Evolutionary conservation across 2,888 invertebrate species (phyloP).

Genomic region (Cheilosia pagana): DNA sequence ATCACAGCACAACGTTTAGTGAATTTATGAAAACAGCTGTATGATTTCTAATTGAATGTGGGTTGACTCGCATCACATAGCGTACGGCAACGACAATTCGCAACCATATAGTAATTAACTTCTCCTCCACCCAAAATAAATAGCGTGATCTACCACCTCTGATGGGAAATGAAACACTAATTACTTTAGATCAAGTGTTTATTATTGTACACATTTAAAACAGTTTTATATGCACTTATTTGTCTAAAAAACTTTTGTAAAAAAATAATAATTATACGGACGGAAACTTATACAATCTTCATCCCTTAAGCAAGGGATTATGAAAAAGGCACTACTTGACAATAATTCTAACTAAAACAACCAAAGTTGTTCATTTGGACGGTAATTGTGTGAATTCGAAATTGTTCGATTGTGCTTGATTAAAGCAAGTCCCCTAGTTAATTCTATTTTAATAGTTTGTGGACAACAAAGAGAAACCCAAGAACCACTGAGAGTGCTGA

Average conservation of each 20-base stretch:
- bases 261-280: constrained; percentile 13
- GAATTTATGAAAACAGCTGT: too few species aligned
- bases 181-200: constrained; percentile 28
- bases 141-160: constrained; percentile 16
- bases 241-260: constrained; percentile 2
- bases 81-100: constrained; percentile 6
- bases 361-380: constrained; percentile 35
- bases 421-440: background rate
- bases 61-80: background rate
- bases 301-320: background rate
- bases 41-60: background rate
- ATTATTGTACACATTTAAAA: constrained; percentile 49
- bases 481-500: background rate
- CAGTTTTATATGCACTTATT: constrained; percentile 4
- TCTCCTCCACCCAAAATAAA: constrained; percentile 3
- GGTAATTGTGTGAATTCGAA: constrained; percentile 31
- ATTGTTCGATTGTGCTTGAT: constrained; percentile 14
- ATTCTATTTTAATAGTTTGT: constrained; percentile 9
- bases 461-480: background rate
- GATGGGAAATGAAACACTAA: constrained; percentile 2
- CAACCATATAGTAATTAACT: constrained; percentile 46
- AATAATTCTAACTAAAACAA: constrained; percentile 14
- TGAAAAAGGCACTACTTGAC: constrained; percentile 41
- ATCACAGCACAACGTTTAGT: too few species aligned
- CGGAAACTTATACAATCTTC: constrained; percentile 31